Percentiles rank a stretch among this genome's conserved stretches.
Evolutionary conservation across 2,888 invertebrate genomes (phyloP).

Genomic region (Chirona hameri): DNA sequence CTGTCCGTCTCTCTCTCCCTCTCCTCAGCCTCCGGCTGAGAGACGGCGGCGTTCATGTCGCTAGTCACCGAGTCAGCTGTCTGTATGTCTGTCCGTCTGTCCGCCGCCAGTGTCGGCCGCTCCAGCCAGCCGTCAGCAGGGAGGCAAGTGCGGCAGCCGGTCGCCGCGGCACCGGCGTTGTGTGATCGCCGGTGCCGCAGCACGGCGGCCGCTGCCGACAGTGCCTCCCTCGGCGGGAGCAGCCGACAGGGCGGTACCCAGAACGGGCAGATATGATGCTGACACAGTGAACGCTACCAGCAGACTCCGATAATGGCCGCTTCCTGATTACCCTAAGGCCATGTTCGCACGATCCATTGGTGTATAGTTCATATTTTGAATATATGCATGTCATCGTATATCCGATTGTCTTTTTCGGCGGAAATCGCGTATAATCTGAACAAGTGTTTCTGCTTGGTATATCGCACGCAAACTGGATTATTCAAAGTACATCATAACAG

Average conservation of each 20-base stretch:
- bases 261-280: neutral
- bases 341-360: too few species aligned
- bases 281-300: too few species aligned
- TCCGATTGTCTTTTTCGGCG: too few species aligned
- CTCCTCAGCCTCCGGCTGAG: neutral
- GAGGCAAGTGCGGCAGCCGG: neutral
- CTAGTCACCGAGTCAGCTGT: neutral
- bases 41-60: neutral
- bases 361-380: too few species aligned
- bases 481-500: too few species aligned
- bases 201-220: neutral
- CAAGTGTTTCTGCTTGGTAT: too few species aligned
- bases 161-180: neutral
- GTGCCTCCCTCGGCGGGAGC: neutral
- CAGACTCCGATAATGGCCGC: too few species aligned
- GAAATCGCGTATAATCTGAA: too few species aligned
- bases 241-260: neutral
- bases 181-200: constrained; percentile 12
- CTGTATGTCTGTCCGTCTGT: neutral
- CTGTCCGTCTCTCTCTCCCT: neutral
- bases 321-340: too few species aligned
- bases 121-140: neutral
- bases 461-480: too few species aligned
- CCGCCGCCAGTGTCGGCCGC: neutral
- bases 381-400: too few species aligned